Base-by-base conservation (phyloP, 2,888 invertebrate species). In the Drosophila monieri region DNA sequence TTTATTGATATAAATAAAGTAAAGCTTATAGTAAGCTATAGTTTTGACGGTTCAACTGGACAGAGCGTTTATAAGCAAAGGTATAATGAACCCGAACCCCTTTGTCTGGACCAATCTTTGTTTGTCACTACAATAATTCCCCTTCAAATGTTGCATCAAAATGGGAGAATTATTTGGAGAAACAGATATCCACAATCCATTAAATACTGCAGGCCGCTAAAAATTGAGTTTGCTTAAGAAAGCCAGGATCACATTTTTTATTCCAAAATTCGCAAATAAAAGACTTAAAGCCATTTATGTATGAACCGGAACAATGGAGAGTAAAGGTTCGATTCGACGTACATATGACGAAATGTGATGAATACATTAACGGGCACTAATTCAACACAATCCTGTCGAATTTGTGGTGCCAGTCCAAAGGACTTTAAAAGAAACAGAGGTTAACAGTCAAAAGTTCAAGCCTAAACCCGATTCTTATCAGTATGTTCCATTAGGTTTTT, bases 221-320 rank as follows among this genome's bases (percentile, higher is more conserved):
- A 47, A 39, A 56, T 41, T 14, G 53, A 60, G 47, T 47, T 60
- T 21, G 18, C 41, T 41, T 48, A 61, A 48, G 47, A 60, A 56
- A 47, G 39, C 21, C 47, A 46, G 46, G 39, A 57, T 30, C 41
- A 32, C 12, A 48, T 32, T 48, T 30, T 32, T 1, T 47, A 32
- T 18, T 48, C 3, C 12, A 32, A 48, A 21, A 44, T 52, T 44
- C 44, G 30, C 27, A 27, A 27, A 27, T 46, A n/a, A n/a, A n/a
- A n/a, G 6, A 44, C 23, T 23, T 23, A 23, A 23, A 23, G 23
- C 23, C 23, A 23, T 23, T 4, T 25, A 6, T 25, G 23, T 25
- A 52, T 37, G 35, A 61, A 49, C 48, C 54, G 35, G 44, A 49
- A 15, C 55, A 55, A 37, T 14, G 27, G 9, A 46, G 35, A 30